Evolutionary conservation across 2,113 vertebrate species (phyloP), one percentile per base, ranked within the genome.

Genomic region (Strix aluco): DNA sequence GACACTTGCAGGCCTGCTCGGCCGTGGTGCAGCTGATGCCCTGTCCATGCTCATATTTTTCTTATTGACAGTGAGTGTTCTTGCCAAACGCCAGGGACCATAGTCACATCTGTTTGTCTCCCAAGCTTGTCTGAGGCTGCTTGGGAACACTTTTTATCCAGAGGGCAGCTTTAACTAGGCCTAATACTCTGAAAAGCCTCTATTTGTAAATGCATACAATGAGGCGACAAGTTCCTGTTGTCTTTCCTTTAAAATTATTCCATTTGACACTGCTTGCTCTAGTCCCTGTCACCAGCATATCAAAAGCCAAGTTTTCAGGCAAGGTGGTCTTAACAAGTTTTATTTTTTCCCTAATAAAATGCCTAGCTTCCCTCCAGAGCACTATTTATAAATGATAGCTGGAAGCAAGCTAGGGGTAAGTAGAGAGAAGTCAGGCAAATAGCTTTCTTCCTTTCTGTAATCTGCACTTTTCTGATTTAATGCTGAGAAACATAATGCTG

Each of bases 41-140:
- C 98, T 99, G 98, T 99, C 99, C 97, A 94, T 98, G 97, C 97
- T 90, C 96, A 98, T 99, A 98, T 98, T 96, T 97, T 98, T 98
- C 98, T 97, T 97, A 96, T 96, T 99, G 99, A 99, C 97, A 98
- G 98, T 99, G 98, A 99, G 97, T 92, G 93, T 97, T 99, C 98
- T 98, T 99, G 99, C 99, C 98, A 99, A 99, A 98, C 97, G 98
- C 98, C 98, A 97, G 98, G 97, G 98, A 98, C 98, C 98, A 97
- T 97, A 98, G 98, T 98, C 98, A 98, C 98, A 99, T 99, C 98
- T 99, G 98, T 97, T 98, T 97, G 97, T 98, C 98, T 98, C 95
- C 96, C 75, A 79, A 97, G 98, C 98, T 96, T 93, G 97, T 98
- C 96, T 88, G 87, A 85, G 98, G 97, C 98, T 98, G 97, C 98